These are phyloP conservation scores for Typhlichthys eigenmanni DNA, from an alignment of 2,797 vertebrate genomes.

Conservation along the genomic window DNA sequence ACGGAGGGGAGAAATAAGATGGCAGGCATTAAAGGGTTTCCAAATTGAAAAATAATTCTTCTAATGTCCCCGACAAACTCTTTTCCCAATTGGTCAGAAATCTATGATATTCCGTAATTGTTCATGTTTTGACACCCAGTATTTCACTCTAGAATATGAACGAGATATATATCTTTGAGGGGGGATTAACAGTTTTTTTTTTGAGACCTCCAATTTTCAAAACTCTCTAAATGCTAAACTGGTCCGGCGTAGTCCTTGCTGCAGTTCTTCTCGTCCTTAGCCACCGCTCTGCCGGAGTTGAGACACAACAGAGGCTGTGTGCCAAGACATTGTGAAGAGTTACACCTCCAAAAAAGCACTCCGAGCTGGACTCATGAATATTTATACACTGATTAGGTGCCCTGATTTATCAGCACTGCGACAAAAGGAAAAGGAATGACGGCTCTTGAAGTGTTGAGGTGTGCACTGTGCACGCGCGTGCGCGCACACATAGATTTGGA, in stretches of 20 bases:
- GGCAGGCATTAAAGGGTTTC: slow-evolving; percentile 63
- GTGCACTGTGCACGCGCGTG: background rate
- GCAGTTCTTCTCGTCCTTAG: slow-evolving; percentile 33
- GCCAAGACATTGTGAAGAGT: slow-evolving; percentile 75
- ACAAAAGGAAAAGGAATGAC: slow-evolving; percentile 62
- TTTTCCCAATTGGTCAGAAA: slow-evolving; percentile 72
- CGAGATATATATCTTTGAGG: slow-evolving; percentile 30
- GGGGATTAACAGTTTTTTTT: slow-evolving; percentile 30
- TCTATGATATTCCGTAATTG: slow-evolving; percentile 77
- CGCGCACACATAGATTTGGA: background rate
- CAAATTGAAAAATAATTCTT: slow-evolving; percentile 75
- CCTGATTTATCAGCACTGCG: slow-evolving; percentile 71
- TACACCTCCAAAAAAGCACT: slow-evolving; percentile 68
- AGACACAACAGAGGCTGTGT: slow-evolving; percentile 42
- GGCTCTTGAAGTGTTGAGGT: slow-evolving; percentile 60
- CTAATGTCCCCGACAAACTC: slow-evolving; percentile 67
- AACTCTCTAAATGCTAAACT: slow-evolving; percentile 61
- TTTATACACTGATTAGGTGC: slow-evolving; percentile 79
- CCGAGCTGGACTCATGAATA: slow-evolving; percentile 72
- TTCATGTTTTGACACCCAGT: slow-evolving; percentile 73
- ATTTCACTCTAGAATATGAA: slow-evolving; percentile 64
- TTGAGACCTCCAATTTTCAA: slow-evolving; percentile 27
- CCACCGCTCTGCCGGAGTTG: slow-evolving; percentile 50
- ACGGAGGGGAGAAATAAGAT: slow-evolving; percentile 56
- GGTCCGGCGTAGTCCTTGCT: slow-evolving; percentile 16